Evolutionary conservation across 2,888 invertebrate genomes (phyloP).

Genomic region (Ectobius pallidus): DNA sequence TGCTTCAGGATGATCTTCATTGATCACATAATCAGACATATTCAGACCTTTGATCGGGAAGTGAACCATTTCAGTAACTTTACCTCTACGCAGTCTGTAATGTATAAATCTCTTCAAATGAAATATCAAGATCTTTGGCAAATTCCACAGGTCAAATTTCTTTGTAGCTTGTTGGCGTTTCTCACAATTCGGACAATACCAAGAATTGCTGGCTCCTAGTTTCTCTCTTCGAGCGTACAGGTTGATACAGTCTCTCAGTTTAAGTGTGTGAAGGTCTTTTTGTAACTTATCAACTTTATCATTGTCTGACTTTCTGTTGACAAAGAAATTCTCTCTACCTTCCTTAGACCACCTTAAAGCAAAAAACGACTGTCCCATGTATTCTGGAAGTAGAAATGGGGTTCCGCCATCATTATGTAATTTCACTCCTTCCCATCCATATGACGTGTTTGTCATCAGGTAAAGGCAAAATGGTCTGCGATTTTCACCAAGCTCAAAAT

Average conservation of each 20-base stretch:
- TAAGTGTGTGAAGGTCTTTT: background rate
- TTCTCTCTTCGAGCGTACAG: conserved; percentile 62
- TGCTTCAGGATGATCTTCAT: conserved; percentile 50
- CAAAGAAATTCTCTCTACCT: background rate
- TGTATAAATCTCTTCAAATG: conserved; percentile 66
- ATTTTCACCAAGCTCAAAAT: background rate
- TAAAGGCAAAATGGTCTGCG: background rate
- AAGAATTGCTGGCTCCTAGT: conserved; percentile 60
- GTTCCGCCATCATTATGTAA: conserved; percentile 20
- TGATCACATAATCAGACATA: conserved; percentile 56
- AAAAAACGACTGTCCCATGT: conserved; percentile 12
- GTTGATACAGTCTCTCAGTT: conserved; percentile 60
- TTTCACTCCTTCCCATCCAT: background rate
- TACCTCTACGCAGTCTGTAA: conserved; percentile 60
- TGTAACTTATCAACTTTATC: background rate
- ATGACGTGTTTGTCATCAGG: background rate
- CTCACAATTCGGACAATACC: conserved; percentile 65
- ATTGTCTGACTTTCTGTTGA: background rate
- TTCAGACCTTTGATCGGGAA: conserved; percentile 52
- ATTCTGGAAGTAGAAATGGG: background rate
- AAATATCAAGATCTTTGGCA: conserved; percentile 63
- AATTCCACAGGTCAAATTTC: conserved; percentile 64
- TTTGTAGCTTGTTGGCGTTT: conserved; percentile 63
- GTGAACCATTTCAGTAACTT: conserved; percentile 61
- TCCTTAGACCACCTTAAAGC: background rate